Evolutionary conservation across 2,113 vertebrate species (phyloP).

Genomic region (Carassius carassius): DNA sequence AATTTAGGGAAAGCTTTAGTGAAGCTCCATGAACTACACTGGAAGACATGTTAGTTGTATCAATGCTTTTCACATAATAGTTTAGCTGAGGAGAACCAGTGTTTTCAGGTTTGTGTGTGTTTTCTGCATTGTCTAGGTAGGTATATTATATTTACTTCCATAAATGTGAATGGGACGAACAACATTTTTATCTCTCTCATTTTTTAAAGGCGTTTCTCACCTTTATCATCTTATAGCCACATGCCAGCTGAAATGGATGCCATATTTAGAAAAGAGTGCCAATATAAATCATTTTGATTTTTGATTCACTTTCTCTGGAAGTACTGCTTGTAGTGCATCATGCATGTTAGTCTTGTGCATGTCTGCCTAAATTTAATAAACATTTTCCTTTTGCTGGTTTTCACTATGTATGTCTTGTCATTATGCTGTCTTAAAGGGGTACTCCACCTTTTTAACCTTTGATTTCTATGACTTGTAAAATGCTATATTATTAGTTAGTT

Average conservation of each 20-base stretch:
- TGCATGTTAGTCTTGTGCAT: slow-evolving; percentile 62
- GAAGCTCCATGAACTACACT: slow-evolving; percentile 58
- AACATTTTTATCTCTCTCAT: not conserved
- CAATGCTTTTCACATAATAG: not conserved
- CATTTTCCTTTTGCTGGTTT: slow-evolving; percentile 32
- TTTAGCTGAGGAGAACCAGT: slow-evolving; percentile 44
- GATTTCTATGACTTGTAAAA: not conserved
- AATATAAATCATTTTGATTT: slow-evolving; percentile 25
- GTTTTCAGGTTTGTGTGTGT: slow-evolving; percentile 43
- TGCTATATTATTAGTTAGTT: not conserved
- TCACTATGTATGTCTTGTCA: slow-evolving; percentile 7
- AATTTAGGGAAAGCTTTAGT: not conserved
- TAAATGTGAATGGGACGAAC: slow-evolving; percentile 12
- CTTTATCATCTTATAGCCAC: not conserved
- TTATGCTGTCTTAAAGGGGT: not conserved
- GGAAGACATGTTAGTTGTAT: slow-evolving; percentile 52
- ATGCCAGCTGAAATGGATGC: not conserved
- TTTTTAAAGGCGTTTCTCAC: not conserved
- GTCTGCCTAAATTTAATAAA: slow-evolving; percentile 56
- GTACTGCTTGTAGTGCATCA: slow-evolving; percentile 42
- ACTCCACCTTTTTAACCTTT: not conserved
- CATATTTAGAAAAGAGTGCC: slow-evolving; percentile 12
- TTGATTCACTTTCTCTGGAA: slow-evolving; percentile 43
- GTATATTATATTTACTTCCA: not conserved
- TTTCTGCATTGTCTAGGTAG: slow-evolving; percentile 29